Evolutionary conservation across 2,797 vertebrate genomes (phyloP), one percentile per base, ranked within the genome.

Genomic region (Rhinatrema bivittatum): DNA sequence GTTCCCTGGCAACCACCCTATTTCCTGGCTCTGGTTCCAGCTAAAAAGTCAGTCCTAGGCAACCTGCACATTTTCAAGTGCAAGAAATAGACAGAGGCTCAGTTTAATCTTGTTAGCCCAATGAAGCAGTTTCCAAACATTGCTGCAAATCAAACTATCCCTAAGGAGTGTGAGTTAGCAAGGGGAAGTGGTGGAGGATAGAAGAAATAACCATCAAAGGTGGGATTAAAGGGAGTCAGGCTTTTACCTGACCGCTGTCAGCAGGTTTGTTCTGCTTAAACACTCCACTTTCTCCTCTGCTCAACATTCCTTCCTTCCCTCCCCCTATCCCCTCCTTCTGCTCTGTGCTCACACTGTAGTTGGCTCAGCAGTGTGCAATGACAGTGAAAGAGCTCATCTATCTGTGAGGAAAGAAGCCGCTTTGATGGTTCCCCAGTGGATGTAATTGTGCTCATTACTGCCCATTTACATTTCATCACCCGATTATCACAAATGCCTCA

Each of bases 381-480:
- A 61, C 65, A 65, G 77, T 20, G 51, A 78, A 53, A 34, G 60
- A 58, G 56, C 77, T 74, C 72, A 78, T 85, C 72, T 61, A 71
- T 81, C 74, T 84, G 74, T 9, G 32, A 68, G 65, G 73, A 82
- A 83, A 82, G 74, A 82, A 79, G 76, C 72, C 49, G 72, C 68
- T 55, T 40, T 66, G 72, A 81, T 74, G 70, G 68, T 71, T 82
- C 89, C 88, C 85, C 67, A 74, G 87, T 71, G 88, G 80, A 85
- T 76, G 74, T 82, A 81, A 87, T 83, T 88, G 84, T 82, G 79
- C 85, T 90, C 87, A 85, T 91, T 90, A 87, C 85, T 87, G 85
- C 76, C 85, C 87, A 90, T 91, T 93, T 91, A 86, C 88, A 91
- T 93, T 89, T 90, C 87, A 88, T 91, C 89, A 89, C 86, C 78